Conservation (phyloP, 2,797 vertebrate genomes). For the Sebastes aleutianus region DNA sequence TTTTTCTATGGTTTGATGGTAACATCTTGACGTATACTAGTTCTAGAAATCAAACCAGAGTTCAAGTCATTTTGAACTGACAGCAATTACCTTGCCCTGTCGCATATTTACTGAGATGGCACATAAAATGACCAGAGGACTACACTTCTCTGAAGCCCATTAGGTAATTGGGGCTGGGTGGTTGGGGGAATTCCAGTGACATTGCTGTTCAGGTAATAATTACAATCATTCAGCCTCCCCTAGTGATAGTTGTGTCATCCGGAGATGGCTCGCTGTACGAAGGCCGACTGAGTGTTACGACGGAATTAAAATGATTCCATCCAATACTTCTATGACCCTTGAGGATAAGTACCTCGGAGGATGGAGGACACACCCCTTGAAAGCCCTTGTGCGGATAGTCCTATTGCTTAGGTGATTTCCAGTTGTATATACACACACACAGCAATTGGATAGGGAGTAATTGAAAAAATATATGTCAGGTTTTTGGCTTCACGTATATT, state of each 20-base stretch:
- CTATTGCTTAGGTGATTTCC: background rate
- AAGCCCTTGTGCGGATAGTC: background rate
- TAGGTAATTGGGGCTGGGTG: conserved; percentile 41
- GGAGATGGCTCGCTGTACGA: conserved; percentile 7
- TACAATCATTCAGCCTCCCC: conserved; percentile 47
- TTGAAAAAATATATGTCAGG: background rate
- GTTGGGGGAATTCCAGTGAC: conserved; percentile 38
- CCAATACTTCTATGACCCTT: conserved; percentile 23
- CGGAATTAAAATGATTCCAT: conserved; percentile 33
- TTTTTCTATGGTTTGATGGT: background rate
- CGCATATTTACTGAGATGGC: conserved; percentile 18
- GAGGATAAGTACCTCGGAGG: conserved; percentile 27
- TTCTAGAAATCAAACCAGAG: background rate
- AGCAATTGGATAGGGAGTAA: background rate
- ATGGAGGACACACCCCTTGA: conserved; percentile 16
- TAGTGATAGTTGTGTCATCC: conserved; percentile 29
- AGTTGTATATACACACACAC: background rate
- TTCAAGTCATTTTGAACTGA: conserved; percentile 16
- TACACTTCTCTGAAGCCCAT: conserved; percentile 31
- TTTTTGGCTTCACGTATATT: background rate
- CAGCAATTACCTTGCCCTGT: conserved; percentile 14
- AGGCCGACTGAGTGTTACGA: conserved; percentile 31
- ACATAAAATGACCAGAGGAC: conserved; percentile 17
- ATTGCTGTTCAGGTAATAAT: conserved; percentile 55
- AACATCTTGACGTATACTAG: background rate